A percentile compares a stretch with the other conserved stretches of the same genome.
phyloP scores from a whole-genome alignment of 2,888 invertebrate genomes.

The Andrena dorsata region DNA sequence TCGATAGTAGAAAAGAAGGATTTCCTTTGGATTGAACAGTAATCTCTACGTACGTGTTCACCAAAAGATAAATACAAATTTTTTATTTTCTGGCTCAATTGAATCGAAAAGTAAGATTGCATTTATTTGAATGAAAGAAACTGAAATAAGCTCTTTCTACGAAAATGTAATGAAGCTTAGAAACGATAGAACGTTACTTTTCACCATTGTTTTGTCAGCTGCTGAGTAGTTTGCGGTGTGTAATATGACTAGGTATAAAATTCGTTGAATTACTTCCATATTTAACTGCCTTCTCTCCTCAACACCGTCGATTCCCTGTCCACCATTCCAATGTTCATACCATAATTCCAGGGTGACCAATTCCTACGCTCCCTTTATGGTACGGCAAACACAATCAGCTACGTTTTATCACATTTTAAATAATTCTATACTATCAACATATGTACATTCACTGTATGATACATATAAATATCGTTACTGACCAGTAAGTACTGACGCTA shows the following conservation, averaged over 20 bases:
- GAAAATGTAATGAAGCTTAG: background rate
- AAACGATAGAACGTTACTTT: background rate
- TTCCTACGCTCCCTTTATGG: constrained; percentile 1
- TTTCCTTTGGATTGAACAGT: background rate
- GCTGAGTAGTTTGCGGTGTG: background rate
- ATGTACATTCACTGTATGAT: constrained; percentile 29
- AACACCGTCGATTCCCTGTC: background rate
- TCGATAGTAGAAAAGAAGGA: background rate
- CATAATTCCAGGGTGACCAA: constrained; percentile 1
- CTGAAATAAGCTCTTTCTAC: background rate
- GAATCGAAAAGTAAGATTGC: background rate
- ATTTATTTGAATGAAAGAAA: background rate
- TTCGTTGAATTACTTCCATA: background rate
- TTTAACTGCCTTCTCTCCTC: constrained; percentile 2
- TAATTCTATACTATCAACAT: constrained; percentile 22
- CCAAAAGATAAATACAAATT: constrained; percentile 3
- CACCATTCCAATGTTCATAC: constrained; percentile 4
- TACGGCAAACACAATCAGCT: constrained; percentile 13
- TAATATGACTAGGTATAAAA: constrained; percentile 11
- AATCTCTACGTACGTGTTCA: background rate
- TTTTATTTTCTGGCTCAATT: background rate
- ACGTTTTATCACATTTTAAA: constrained; percentile 13
- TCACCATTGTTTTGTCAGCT: background rate
- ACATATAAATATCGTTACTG: constrained; percentile 16
- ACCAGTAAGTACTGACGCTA: constrained; percentile 18